phyloP scores from a whole-genome alignment of 1,140 invertebrate genomes.

The Oncopodura yosiiana region DNA sequence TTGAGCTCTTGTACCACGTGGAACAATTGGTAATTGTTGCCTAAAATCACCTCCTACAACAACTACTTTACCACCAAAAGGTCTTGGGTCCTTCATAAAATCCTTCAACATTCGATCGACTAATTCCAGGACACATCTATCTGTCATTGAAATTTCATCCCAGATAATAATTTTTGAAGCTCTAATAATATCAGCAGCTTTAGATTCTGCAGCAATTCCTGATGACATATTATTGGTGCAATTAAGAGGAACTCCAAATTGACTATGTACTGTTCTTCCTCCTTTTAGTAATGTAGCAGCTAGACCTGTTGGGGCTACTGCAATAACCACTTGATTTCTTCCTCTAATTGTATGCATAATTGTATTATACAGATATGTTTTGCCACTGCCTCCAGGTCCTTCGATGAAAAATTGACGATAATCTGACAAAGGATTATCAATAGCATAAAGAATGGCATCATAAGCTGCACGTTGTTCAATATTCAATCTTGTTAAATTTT shows the following conservation, averaged over 20 bases:
- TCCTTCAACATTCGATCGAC: constrained; percentile 38
- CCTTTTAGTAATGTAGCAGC: constrained; percentile 38
- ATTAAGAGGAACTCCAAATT: constrained; percentile 41
- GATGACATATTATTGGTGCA: constrained; percentile 25
- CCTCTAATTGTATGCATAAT: constrained; percentile 13
- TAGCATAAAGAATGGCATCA: constrained; percentile 20
- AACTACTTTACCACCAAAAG: constrained; percentile 18
- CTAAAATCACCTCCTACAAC: constrained; percentile 19
- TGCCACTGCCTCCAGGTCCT: constrained; percentile 39
- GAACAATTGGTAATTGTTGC: constrained; percentile 7
- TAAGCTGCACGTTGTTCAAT: not conserved
- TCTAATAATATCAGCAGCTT: constrained; percentile 35
- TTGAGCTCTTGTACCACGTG: not conserved
- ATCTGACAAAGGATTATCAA: no score
- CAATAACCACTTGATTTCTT: constrained; percentile 9
- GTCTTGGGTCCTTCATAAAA: constrained; percentile 9
- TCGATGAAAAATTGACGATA: no score
- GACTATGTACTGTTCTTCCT: constrained; percentile 45
- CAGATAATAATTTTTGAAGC: constrained; percentile 38
- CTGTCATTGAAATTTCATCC: constrained; percentile 41
- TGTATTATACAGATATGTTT: constrained; percentile 39
- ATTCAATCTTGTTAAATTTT: no score
- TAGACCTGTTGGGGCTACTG: constrained; percentile 33
- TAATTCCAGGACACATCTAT: constrained; percentile 36
- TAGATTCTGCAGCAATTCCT: constrained; percentile 33